Evolutionary conservation across 2,888 invertebrate genomes (phyloP).

Genomic region (Dasysyrphus albostriatus): DNA sequence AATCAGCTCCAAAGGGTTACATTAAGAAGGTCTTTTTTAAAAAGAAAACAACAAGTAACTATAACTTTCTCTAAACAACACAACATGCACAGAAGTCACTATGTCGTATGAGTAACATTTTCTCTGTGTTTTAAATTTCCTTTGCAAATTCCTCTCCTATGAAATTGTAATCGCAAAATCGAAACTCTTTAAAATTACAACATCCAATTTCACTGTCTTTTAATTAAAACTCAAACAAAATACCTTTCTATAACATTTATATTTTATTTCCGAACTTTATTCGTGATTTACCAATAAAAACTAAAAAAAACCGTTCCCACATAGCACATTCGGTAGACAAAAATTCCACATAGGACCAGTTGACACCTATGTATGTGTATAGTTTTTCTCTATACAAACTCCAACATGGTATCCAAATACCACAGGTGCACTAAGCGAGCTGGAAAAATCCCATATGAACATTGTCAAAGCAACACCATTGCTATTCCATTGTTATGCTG

Average conservation of each 20-base stretch:
- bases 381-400: conserved; percentile 9
- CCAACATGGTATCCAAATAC: conserved; percentile 60
- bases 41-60: neutral
- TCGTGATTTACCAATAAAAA: conserved; percentile 68
- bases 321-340: conserved; percentile 9
- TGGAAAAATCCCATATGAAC: conserved; percentile 22
- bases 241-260: neutral
- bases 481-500: conserved; percentile 47
- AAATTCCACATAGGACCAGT: conserved; percentile 18
- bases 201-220: conserved; percentile 12
- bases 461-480: conserved; percentile 34
- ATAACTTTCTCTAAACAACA: conserved; percentile 1
- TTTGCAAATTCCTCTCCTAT: neutral
- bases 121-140: neutral
- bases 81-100: neutral
- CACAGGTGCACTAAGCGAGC: conserved; percentile 61
- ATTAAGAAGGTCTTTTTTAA: neutral
- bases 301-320: conserved; percentile 30
- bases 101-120: conserved; percentile 45
- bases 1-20: neutral
- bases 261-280: conserved; percentile 26
- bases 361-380: conserved; percentile 51
- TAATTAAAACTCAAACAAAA: conserved; percentile 35
- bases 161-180: conserved; percentile 9
- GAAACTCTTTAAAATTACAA: conserved; percentile 16